These are phyloP conservation scores for Drosophila sulfurigaster DNA, from an alignment of 1,140 invertebrate species.

Conservation along the genomic window DNA sequence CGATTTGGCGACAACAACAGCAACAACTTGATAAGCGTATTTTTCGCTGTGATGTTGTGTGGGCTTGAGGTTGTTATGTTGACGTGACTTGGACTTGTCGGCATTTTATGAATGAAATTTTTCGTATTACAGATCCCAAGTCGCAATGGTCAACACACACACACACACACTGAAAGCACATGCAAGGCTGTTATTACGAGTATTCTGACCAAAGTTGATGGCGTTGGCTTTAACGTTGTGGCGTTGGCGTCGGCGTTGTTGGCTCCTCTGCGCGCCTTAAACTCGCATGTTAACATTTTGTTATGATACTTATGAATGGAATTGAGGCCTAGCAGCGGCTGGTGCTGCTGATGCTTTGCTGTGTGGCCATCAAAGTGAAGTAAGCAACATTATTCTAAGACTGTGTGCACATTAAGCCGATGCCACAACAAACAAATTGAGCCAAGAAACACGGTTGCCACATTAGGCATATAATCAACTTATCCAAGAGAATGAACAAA, in stretches of 20 bases:
- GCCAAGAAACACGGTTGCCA: slow-evolving; percentile 4
- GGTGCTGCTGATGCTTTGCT: not conserved
- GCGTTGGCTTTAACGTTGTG: slow-evolving; percentile 46
- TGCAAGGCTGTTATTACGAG: slow-evolving; percentile 73
- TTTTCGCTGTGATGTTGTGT: slow-evolving; percentile 60
- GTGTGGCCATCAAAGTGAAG: slow-evolving; percentile 23
- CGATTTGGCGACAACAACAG: slow-evolving; percentile 33
- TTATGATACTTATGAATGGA: slow-evolving; percentile 47
- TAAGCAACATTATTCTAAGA: slow-evolving; percentile 2
- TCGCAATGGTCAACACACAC: slow-evolving; percentile 33
- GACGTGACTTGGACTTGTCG: slow-evolving; percentile 52
- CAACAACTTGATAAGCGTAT: slow-evolving; percentile 72
- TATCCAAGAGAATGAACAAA: not conserved
- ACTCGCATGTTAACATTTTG: slow-evolving; percentile 22
- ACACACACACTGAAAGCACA: slow-evolving; percentile 33
- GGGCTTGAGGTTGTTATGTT: slow-evolving; percentile 43
- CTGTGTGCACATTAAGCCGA: slow-evolving; percentile 9
- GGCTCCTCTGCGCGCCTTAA: slow-evolving; percentile 21
- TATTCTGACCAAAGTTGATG: slow-evolving; percentile 52
- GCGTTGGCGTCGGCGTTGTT: slow-evolving; percentile 5
- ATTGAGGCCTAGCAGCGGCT: slow-evolving; percentile 2
- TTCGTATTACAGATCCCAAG: slow-evolving; percentile 33
- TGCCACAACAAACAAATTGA: slow-evolving; percentile 19
- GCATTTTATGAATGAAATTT: slow-evolving; percentile 70
- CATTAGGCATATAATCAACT: slow-evolving; percentile 15